Evolutionary conservation across 2,888 invertebrate genomes (phyloP), one percentile per base, ranked within the genome.

Genomic region (Pristionchus arcanus): DNA sequence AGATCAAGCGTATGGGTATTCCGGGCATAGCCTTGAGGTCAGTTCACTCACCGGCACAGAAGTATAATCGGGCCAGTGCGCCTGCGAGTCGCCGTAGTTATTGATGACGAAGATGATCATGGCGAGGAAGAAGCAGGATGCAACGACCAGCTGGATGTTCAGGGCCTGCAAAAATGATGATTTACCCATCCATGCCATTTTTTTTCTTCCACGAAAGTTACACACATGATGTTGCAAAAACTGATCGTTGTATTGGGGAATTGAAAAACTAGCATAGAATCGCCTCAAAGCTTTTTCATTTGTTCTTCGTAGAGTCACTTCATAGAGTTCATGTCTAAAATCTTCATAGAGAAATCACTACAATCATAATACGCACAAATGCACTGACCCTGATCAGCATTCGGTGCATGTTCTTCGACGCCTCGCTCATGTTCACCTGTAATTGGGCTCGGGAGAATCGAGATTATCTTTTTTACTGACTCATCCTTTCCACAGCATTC

Each of bases 31-130:
- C n/a, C n/a, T n/a, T n/a, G n/a, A n/a, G n/a, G n/a, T n/a, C n/a
- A 9, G 42, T 9, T 49, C 4, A 49, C 0, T 34, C 11, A 85
- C 84, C 84, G 84, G 84, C 25, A 85, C 84, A 1, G 84, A 85
- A 25, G 84, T 59, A 37, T 85, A 85, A 34, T 85, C 84, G 2
- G 84, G 84, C 55, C 55, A 85, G 34, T 34, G 49, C 59, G 25
- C 31, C 21, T 85, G 28, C 7, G 28, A 15, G 19, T 34, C 34
- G 7, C 34, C 25, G 37, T 85, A 85, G 37, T 59, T 85, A 37
- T 85, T 85, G 55, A 85, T 55, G 59, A 85, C 84, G 59, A 59
- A 85, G 55, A 85, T 85, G 84, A 85, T 31, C 59, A 59, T 59
- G 19, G 84, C 84, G 19, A 28, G 34, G 59, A 85, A 85, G 84